These are phyloP conservation scores for Myathropa florea DNA, from an alignment of 2,888 invertebrate genomes.

Conservation along the genomic window DNA sequence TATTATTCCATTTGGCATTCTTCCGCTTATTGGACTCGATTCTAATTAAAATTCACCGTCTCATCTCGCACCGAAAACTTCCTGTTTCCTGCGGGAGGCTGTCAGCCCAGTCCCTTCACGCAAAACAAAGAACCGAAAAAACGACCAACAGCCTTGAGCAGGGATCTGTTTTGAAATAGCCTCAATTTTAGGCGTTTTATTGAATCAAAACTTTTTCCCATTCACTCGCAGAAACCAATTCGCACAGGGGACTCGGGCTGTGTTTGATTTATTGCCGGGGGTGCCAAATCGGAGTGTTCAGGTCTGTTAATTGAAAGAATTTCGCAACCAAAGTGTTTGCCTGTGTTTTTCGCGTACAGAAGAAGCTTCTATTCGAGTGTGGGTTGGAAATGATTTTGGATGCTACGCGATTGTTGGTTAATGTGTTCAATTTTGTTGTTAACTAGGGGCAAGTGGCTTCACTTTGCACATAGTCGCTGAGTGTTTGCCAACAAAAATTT, in stretches of 20 bases:
- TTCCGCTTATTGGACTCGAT: not conserved
- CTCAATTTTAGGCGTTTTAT: not conserved
- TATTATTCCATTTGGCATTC: not conserved
- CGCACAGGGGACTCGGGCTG: not conserved
- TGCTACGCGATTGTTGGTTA: too few relatives aligned
- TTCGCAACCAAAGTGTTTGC: not conserved
- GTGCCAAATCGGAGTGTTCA: not conserved
- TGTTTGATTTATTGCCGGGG: not conserved
- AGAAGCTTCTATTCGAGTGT: not conserved
- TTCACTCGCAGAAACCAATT: not conserved
- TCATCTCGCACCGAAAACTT: not conserved
- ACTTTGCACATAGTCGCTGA: too few relatives aligned
- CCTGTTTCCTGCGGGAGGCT: not conserved
- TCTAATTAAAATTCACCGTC: not conserved
- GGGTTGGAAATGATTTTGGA: too few relatives aligned
- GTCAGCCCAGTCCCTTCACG: not conserved
- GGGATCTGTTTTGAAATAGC: not conserved
- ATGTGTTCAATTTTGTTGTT: too few relatives aligned
- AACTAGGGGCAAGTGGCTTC: too few relatives aligned
- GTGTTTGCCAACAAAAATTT: too few relatives aligned
- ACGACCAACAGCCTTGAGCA: not conserved
- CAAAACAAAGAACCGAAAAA: not conserved
- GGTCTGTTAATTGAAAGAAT: not conserved
- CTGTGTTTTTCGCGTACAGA: not conserved
- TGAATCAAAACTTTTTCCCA: not conserved